A percentile compares a stretch with the other conserved stretches of the same genome.
Conservation (phyloP, 92 coral and sea anemone genomes). For the Epizoanthus stellaris region DNA sequence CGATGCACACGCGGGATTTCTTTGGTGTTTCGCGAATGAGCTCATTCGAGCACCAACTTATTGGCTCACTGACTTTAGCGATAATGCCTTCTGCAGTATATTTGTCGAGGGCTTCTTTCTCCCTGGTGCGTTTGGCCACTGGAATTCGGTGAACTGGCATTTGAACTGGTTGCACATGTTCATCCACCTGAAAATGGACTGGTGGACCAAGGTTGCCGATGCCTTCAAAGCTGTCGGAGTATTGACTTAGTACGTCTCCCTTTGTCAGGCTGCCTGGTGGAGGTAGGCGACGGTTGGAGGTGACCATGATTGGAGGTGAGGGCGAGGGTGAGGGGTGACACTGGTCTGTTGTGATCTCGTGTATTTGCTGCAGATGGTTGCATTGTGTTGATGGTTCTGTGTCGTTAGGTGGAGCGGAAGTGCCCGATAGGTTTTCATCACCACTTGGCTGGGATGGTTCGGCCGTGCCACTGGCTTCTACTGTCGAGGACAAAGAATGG, state of each 20-base stretch:
- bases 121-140: conserved; percentile 47
- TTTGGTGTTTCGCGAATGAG: conserved; percentile 58
- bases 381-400: background rate
- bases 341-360: conserved; percentile 30
- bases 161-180: too few relatives aligned
- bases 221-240: conserved; percentile 42
- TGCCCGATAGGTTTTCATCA: background rate
- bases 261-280: conserved; percentile 22
- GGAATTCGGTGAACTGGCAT: conserved; percentile 59
- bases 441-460: conserved; percentile 4
- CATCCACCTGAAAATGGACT: conserved; percentile 61
- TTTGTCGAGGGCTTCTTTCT: conserved; percentile 60
- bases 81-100: conserved; percentile 51
- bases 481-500: conserved; percentile 31
- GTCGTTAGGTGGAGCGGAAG: background rate
- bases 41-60: conserved; percentile 63
- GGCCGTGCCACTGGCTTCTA: conserved; percentile 20
- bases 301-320: conserved; percentile 6
- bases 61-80: conserved; percentile 56
- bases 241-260: conserved; percentile 1
- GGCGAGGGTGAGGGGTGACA: conserved; percentile 36
- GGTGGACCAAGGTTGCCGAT: conserved; percentile 57
- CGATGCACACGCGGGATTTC: conserved; percentile 62
- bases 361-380: conserved; percentile 49
- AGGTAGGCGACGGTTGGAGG: conserved; percentile 19